phyloP scores from a whole-genome alignment of 2,888 invertebrate species.

The Lithodes maja region DNA sequence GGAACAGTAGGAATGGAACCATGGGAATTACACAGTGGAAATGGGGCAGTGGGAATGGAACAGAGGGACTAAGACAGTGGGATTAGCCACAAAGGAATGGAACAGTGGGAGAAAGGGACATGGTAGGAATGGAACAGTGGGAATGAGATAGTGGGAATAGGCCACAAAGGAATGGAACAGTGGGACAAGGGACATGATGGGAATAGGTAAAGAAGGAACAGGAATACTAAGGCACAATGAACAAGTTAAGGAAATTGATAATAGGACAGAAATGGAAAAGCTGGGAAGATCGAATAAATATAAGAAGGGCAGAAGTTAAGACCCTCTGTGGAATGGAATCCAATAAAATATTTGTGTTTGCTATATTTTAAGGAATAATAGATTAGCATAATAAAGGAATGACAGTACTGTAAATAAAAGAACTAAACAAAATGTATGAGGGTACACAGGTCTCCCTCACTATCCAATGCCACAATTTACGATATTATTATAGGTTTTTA shows the following conservation, averaged over 20 bases:
- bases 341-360: no score
- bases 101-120: background rate
- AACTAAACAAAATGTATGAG: no score
- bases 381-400: no score
- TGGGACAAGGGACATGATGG: background rate
- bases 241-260: background rate
- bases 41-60: no score
- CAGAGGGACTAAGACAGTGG: background rate
- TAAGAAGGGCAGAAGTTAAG: background rate
- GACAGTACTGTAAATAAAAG: no score
- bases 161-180: background rate
- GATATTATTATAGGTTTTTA: no score
- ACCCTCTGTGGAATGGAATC: no score
- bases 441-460: no score
- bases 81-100: background rate
- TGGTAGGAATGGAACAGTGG: background rate
- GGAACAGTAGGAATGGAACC: no score
- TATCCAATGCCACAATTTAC: no score
- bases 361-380: no score
- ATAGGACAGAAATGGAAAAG: background rate
- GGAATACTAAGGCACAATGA: background rate
- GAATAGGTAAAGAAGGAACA: background rate
- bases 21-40: no score
- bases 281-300: background rate
- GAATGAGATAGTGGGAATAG: background rate